A percentile compares a stretch with the other conserved stretches of the same genome.
Evolutionary conservation across 2,888 invertebrate genomes (phyloP).

Genomic region (Anarsia innoxiella): DNA sequence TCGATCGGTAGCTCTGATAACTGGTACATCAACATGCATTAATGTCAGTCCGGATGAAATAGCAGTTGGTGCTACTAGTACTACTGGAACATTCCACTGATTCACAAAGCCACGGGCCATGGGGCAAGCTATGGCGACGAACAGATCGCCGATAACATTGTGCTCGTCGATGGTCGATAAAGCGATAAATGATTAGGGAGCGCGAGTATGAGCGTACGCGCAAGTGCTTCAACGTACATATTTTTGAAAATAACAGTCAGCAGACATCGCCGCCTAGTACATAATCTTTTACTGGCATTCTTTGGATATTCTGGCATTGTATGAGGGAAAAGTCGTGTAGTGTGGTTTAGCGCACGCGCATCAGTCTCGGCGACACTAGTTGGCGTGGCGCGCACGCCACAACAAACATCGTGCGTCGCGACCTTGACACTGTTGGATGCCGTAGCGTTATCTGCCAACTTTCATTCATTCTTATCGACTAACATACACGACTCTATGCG

Average conservation of each 20-base stretch:
- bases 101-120: constrained; percentile 19
- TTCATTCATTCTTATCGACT: constrained; percentile 38
- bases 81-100: constrained; percentile 24
- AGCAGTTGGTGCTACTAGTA: constrained; percentile 14
- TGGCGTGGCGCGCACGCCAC: constrained; percentile 16
- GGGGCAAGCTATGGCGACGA: constrained; percentile 24
- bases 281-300: constrained; percentile 5
- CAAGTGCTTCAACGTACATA: neutral
- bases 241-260: neutral
- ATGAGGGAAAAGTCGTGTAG: constrained; percentile 5
- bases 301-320: neutral
- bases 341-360: constrained; percentile 17
- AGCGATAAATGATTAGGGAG: constrained; percentile 28
- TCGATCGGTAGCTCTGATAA: constrained; percentile 15
- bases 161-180: constrained; percentile 38
- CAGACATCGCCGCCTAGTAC: neutral
- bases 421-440: constrained; percentile 55
- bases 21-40: constrained; percentile 17
- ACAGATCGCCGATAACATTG: constrained; percentile 44
- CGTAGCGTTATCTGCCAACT: constrained; percentile 48
- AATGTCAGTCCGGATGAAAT: constrained; percentile 23
- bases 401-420: constrained; percentile 19
- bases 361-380: constrained; percentile 21
- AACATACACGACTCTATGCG: constrained; percentile 4
- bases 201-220: constrained; percentile 13